Percentiles rank a stretch among this genome's conserved stretches.
Conservation (phyloP, 2,888 invertebrate genomes). For the Dasypogon diadema region DNA sequence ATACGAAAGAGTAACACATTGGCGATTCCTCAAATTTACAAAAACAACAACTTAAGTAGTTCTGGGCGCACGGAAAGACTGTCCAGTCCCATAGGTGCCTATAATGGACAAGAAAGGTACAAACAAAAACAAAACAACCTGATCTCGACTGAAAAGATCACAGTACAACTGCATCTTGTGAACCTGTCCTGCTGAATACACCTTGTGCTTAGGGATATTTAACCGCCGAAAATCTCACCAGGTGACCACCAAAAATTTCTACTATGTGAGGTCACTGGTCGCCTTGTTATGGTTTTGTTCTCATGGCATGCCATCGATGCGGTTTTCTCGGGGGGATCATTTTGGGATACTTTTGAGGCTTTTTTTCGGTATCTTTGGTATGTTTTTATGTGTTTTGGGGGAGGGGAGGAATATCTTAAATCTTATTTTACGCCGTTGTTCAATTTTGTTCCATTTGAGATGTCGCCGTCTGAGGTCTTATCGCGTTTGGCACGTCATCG, state of each 20-base stretch:
- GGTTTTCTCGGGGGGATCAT: not conserved
- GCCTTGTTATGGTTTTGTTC: not conserved
- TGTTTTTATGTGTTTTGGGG: not conserved
- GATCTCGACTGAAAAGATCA: too few species aligned
- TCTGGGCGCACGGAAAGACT: too few species aligned
- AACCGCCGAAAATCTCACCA: not conserved
- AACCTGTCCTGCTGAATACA: too few species aligned
- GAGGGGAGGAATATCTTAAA: not conserved
- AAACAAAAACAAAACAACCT: too few species aligned
- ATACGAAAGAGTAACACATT: too few species aligned
- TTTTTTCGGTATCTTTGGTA: not conserved
- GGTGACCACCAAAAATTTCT: slow-evolving; percentile 32
- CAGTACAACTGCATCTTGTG: too few species aligned
- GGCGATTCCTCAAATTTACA: too few species aligned
- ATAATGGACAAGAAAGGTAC: too few species aligned
- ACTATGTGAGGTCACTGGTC: slow-evolving; percentile 32
- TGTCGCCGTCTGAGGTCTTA: slow-evolving; percentile 1
- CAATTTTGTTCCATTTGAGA: not conserved
- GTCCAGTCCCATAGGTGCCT: too few species aligned
- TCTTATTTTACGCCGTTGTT: not conserved
- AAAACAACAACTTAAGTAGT: too few species aligned
- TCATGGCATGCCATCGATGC: not conserved
- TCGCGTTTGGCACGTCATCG: not conserved
- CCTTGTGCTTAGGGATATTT: too few species aligned
- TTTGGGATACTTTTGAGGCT: not conserved